phyloP scores from a whole-genome alignment of 2,888 invertebrate species.

The Gortyna flavago region DNA sequence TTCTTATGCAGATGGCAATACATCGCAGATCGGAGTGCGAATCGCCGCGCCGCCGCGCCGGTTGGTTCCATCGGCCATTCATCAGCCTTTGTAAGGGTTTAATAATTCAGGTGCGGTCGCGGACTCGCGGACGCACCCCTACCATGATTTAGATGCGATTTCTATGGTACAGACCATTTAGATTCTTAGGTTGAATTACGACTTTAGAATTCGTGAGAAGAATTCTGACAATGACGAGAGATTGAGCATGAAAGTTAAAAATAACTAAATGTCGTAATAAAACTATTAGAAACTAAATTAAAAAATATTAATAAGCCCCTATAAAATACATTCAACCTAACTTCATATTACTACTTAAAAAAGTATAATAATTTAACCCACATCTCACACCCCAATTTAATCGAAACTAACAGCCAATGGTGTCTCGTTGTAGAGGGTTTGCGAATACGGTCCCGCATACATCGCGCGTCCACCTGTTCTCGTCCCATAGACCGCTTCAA shows the following conservation, averaged over 20 bases:
- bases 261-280: not conserved
- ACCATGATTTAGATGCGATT: constrained; percentile 59
- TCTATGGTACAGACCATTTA: constrained; percentile 5
- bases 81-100: constrained; percentile 80
- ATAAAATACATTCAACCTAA: not conserved
- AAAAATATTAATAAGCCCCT: not conserved
- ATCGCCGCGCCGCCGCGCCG: constrained; percentile 58
- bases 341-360: not conserved
- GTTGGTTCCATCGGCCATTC: constrained; percentile 73
- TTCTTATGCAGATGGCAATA: constrained; percentile 86
- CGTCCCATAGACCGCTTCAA: constrained; percentile 71
- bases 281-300: not conserved
- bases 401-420: not conserved
- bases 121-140: constrained; percentile 66
- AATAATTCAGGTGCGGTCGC: constrained; percentile 81
- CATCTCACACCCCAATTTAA: constrained; percentile 1
- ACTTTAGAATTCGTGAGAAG: not conserved
- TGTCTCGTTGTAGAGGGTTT: constrained; percentile 59
- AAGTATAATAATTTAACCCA: no score
- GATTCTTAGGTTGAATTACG: constrained; percentile 17
- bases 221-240: not conserved
- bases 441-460: constrained; percentile 61
- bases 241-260: not conserved
- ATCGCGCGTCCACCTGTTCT: constrained; percentile 64
- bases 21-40: constrained; percentile 83